phyloP scores from a whole-genome alignment of 23 tunicate genomes.

The Halocynthia aurantium region DNA sequence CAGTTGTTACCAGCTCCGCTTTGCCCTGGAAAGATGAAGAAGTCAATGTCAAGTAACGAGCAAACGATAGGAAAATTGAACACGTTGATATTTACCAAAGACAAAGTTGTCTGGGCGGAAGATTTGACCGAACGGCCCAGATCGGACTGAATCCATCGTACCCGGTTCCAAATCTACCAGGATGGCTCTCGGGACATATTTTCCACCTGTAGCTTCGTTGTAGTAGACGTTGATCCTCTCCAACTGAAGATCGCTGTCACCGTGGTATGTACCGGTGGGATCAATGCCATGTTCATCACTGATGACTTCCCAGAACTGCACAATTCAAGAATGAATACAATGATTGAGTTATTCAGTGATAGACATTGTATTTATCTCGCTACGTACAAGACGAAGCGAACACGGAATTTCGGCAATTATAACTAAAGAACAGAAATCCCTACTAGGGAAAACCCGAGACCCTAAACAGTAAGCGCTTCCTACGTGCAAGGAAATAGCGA shows the following conservation, averaged over 20 bases:
- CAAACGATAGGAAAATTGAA: too few species aligned
- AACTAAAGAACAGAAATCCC: too few species aligned
- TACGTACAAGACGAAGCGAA: too few species aligned
- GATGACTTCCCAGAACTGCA: slow-evolving; percentile 97
- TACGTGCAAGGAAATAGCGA: too few species aligned
- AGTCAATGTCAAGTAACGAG: not conserved
- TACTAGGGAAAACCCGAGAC: too few species aligned
- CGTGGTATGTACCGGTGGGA: slow-evolving; percentile 88
- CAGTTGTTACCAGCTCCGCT: slow-evolving; percentile 99
- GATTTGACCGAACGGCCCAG: slow-evolving; percentile 87
- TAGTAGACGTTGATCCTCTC: slow-evolving; percentile 89
- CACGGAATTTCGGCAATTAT: too few species aligned
- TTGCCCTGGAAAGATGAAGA: slow-evolving; percentile 29
- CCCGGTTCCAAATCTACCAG: slow-evolving; percentile 93
- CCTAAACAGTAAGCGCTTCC: too few species aligned
- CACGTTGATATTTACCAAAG: slow-evolving; percentile 20
- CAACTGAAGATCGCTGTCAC: slow-evolving; percentile 81
- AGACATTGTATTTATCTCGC: too few species aligned
- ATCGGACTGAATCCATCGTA: slow-evolving; percentile 92
- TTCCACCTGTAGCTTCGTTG: slow-evolving; percentile 87
- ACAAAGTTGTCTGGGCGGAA: slow-evolving; percentile 95
- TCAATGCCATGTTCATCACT: slow-evolving; percentile 91
- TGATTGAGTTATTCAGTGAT: too few species aligned
- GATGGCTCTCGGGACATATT: slow-evolving; percentile 85
- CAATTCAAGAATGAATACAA: not conserved